A percentile compares a stretch with the other conserved stretches of the same genome.
phyloP scores from a whole-genome alignment of 2,113 vertebrate genomes.

The Ailurus styani region DNA sequence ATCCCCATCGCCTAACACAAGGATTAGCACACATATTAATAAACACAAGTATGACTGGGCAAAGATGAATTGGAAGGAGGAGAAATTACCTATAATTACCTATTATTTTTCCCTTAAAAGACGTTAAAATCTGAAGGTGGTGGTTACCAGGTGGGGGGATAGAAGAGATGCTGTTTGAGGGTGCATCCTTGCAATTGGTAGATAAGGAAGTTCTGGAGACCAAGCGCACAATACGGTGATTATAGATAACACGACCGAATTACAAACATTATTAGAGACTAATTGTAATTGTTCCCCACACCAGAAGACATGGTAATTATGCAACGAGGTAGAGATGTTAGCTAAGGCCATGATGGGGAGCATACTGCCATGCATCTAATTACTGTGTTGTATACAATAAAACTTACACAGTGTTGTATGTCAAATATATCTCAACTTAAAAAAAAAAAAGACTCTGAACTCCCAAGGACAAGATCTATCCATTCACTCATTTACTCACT shows the following conservation, averaged over 20 bases:
- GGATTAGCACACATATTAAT: not conserved
- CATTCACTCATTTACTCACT: not conserved
- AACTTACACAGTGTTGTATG: not conserved
- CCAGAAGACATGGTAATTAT: not conserved
- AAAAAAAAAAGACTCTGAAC: not conserved
- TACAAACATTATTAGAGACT: not conserved
- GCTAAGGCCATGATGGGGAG: not conserved
- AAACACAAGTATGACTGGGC: not conserved
- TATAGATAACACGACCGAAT: not conserved
- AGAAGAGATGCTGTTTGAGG: not conserved
- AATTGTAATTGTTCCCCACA: not conserved
- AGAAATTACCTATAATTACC: not conserved
- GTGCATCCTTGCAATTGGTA: not conserved
- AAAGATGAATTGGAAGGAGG: not conserved
- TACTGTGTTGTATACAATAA: not conserved
- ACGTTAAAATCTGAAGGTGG: not conserved
- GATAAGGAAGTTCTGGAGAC: not conserved
- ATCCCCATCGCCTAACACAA: not conserved
- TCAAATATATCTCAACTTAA: not conserved
- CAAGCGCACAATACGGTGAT: not conserved
- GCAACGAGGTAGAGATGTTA: not conserved
- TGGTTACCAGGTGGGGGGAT: not conserved
- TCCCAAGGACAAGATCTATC: not conserved
- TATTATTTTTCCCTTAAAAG: not conserved
- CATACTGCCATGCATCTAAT: not conserved